Base-by-base conservation (phyloP, 2,888 invertebrate genomes). In the Liodrosophila aerea region DNA sequence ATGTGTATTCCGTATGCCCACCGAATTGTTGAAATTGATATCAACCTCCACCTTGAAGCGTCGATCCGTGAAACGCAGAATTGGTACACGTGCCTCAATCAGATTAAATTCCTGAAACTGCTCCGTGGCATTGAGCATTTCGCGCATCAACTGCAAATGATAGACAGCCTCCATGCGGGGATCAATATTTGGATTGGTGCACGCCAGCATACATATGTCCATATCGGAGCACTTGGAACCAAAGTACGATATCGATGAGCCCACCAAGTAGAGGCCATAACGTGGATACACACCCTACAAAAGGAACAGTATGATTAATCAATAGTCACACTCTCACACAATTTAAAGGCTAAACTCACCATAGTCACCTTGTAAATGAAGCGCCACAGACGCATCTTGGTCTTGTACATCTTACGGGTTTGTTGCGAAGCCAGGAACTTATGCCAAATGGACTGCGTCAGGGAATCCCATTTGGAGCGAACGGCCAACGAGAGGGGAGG, bases 201-300 rank as follows among this genome's bases (percentile, higher is more conserved):
- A 93, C 68, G 96, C 94, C 84, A 97, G 92, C 85, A 99, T 93
- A 89, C 99, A 99, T 92, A 99, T 95, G 91, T 99, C 99, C 91
- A 99, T 95, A 91, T 99, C 99, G 69, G 98, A 98, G 71, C 92
- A 93, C 88, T 96, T 94, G 70, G 95, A 94, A 33, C 97, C 98
- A 91, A 99, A 98, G 27, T 98, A 98, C 56, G 96, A 98, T 93
- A 98, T 95, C 4, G 99, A 98, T 0, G 99, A 99, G 0, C 99
- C 99, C 66, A 99, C 98, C 88, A 99, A 93, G 91, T 96, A 98
- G 47, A 99, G 92, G 7, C 96, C 95, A 91, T 94, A 96, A 47
- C 93, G 93, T 11, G 94, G 94, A 73, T 87, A 88, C 4, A 83
- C 68, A 41, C 87, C 85, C 88, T 90, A 49, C 4, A 3, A 0